Evolutionary conservation across 2,113 vertebrate species (phyloP), one percentile per base, ranked within the genome.

Genomic region (Lates calcarifer): DNA sequence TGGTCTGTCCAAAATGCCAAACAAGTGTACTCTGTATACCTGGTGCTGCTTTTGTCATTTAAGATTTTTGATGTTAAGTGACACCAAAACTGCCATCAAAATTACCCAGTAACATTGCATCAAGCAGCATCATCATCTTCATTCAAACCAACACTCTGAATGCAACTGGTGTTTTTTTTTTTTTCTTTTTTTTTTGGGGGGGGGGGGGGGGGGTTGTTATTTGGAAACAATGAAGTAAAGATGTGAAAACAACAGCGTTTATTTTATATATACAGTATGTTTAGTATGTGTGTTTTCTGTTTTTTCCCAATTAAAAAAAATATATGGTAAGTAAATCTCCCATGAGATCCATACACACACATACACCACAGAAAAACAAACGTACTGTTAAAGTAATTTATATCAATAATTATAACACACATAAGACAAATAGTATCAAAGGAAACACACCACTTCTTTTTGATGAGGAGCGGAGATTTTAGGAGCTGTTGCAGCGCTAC

Each of bases 201-300:
- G n/a, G n/a, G n/a, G n/a, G n/a, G n/a, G n/a, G n/a, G n/a, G n/a
- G n/a, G n/a, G n/a, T n/a, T n/a, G n/a, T n/a, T n/a, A n/a, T n/a
- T n/a, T n/a, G n/a, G n/a, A n/a, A 80, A 71, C 51, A 65, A 75
- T 77, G 5, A 55, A 14, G 2, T 18, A 51, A 74, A 64, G n/a
- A 24, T 15, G 1, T 1, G 31, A 74, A 60, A 43, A 79, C 9
- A 2, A 24, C 28, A 14, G 13, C 22, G 5, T n/a, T 35, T 47
- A 13, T n/a, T n/a, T 10, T 22, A 49, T 10, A 10, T 8, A 9
- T 22, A 9, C 39, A 14, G 39, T 41, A 41, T 24, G 15, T 45
- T 15, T 18, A 45, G 43, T n/a, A n/a, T n/a, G n/a, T n/a, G n/a
- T n/a, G n/a, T n/a, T n/a, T n/a, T n/a, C n/a, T n/a, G n/a, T n/a